A percentile compares a stretch with the other conserved stretches of the same genome.
phyloP scores from a whole-genome alignment of 2,113 vertebrate species.

The Corythornis cristatus region DNA sequence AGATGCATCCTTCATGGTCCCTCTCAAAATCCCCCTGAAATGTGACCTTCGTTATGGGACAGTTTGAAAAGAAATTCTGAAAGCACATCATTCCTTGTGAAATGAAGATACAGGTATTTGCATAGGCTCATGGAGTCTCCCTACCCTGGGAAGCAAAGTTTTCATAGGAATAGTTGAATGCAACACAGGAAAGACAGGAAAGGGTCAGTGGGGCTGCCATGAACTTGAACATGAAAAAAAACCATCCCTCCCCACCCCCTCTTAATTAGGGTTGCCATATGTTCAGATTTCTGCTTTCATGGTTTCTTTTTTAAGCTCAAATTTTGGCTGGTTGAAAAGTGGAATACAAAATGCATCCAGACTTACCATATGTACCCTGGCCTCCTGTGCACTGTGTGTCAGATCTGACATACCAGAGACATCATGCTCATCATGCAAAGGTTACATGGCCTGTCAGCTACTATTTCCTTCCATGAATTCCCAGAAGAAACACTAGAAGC shows the following conservation, averaged over 20 bases:
- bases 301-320: not conserved
- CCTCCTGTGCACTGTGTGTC: not conserved
- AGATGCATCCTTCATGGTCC: not conserved
- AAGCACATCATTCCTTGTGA: not conserved
- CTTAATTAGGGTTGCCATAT: not conserved
- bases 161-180: not conserved
- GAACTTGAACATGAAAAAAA: not conserved
- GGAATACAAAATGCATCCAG: not conserved
- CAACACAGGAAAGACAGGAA: not conserved
- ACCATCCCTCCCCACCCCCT: not conserved
- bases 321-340: not conserved
- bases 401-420: not conserved
- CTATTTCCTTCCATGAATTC: not conserved
- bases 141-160: not conserved
- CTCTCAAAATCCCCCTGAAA: not conserved
- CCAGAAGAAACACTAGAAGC: not conserved
- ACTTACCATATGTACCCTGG: not conserved
- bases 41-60: not conserved
- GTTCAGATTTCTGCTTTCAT: not conserved
- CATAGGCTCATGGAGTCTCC: not conserved
- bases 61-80: not conserved
- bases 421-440: not conserved
- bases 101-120: not conserved
- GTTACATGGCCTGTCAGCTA: not conserved
- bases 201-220: not conserved